Evolutionary conservation across 2,113 vertebrate genomes (phyloP).

Genomic region (Vicugna pacos): DNA sequence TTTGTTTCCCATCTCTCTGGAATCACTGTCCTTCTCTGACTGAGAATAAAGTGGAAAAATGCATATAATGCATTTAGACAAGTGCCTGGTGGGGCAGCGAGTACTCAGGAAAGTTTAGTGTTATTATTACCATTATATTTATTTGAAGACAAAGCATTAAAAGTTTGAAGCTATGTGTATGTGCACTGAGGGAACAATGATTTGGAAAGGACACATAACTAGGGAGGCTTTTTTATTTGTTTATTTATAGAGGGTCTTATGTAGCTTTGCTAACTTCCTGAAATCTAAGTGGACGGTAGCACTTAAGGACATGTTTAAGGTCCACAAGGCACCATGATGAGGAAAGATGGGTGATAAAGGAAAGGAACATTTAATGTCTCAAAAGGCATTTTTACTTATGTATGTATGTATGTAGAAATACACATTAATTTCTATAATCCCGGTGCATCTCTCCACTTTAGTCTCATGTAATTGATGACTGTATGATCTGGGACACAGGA

Average conservation of each 20-base stretch:
- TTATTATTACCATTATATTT: background rate
- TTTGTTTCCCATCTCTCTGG: background rate
- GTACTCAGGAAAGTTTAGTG: background rate
- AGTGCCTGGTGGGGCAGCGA: background rate
- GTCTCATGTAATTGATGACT: background rate
- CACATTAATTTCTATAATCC: background rate
- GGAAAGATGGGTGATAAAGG: background rate
- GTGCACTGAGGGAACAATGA: background rate
- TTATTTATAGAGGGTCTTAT: background rate
- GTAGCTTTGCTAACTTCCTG: background rate
- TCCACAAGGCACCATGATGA: background rate
- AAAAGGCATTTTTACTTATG: background rate
- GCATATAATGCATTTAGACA: background rate
- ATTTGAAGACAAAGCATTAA: background rate
- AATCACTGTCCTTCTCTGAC: background rate
- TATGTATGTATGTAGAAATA: background rate
- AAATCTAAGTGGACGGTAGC: background rate
- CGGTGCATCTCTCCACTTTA: background rate
- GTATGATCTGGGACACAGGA: background rate
- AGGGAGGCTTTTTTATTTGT: background rate
- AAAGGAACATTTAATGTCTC: background rate
- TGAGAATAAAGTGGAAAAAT: constrained; percentile 25
- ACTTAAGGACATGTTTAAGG: background rate
- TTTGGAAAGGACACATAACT: background rate
- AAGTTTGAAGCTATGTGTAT: background rate